These are phyloP conservation scores for Tragelaphus eurycerus DNA, from an alignment of 2,797 vertebrate genomes.

Conservation along the genomic window DNA sequence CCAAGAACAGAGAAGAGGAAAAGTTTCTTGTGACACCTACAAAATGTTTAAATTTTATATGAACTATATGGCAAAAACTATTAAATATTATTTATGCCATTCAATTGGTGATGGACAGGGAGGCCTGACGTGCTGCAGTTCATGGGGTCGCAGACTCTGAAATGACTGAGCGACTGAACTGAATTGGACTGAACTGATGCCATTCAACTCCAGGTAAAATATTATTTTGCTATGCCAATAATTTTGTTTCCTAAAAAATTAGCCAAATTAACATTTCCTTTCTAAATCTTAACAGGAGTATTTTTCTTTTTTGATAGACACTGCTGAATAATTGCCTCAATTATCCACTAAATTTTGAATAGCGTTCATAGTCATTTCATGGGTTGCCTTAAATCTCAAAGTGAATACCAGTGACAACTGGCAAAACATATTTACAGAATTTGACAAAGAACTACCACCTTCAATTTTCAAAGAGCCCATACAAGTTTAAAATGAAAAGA, in stretches of 20 bases:
- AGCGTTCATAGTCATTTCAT: constrained; percentile 25
- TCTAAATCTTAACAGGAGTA: constrained; percentile 39
- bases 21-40: not conserved
- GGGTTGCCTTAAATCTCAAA: constrained; percentile 57
- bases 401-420: constrained; percentile 41
- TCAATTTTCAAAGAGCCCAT: constrained; percentile 29
- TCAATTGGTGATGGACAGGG: not conserved
- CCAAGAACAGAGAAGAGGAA: not conserved
- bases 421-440: constrained; percentile 54
- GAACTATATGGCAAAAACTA: not conserved
- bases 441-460: constrained; percentile 44
- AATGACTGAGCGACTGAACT: fast-evolving
- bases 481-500: constrained; percentile 28
- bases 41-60: constrained; percentile 23
- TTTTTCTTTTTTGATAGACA: constrained; percentile 34
- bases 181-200: not conserved
- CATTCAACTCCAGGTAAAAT: constrained; percentile 4
- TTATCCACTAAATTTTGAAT: constrained; percentile 59
- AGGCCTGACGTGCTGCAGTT: no score
- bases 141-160: no score
- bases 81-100: constrained; percentile 41
- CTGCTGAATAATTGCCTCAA: constrained; percentile 43
- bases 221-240: constrained; percentile 11
- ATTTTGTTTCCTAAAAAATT: constrained; percentile 43
- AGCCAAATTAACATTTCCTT: constrained; percentile 49